Evolutionary conservation across 2,797 vertebrate species (phyloP), one percentile per base, ranked within the genome.

Genomic region (Paramormyrops hopkinsi): DNA sequence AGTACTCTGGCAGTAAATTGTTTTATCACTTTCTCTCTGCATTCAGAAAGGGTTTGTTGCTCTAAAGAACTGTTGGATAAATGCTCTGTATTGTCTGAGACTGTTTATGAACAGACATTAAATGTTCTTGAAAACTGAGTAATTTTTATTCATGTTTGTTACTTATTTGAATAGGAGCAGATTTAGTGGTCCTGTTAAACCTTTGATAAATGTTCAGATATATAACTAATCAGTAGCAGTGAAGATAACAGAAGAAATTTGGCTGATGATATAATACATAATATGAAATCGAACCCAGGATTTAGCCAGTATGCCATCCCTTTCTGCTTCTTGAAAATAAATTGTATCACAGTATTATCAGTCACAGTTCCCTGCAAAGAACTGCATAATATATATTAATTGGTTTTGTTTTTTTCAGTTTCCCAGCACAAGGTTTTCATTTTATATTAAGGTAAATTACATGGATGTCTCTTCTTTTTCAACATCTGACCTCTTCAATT

Each of bases 21-120:
- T 92, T 54, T 90, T 90, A 85, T 92, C 92, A 92, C 93, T 90
- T 89, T 86, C 86, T 90, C 91, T 79, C 56, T 89, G 90, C 91
- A 92, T 86, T 50, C 85, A 79, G 83, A 53, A 87, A 54, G 59
- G 48, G 48, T 87, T 76, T 89, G 22, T 56, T 89, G 62, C 62
- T 51, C 22, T 54, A 54, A 73, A 41, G 51, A 56, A 59, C 53
- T 87, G 53, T 59, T 56, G 51, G 51, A 56, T 54, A 37, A 41
- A 65, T 90, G n/a, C 87, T 88, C 82, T 86, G 86, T 90, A 79
- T 62, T 85, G 79, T 84, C 62, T 73, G 33, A 59, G 53, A 83
- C 89, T 90, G 86, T 82, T 83, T 62, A 56, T 59, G n/a, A 46
- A 87, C 65, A 88, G 89, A 88, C 86, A 88, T 90, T 90, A 84